Evolutionary conservation across 2,888 invertebrate species (phyloP), one percentile per base, ranked within the genome.

Genomic region (Scaeva pyrastri): DNA sequence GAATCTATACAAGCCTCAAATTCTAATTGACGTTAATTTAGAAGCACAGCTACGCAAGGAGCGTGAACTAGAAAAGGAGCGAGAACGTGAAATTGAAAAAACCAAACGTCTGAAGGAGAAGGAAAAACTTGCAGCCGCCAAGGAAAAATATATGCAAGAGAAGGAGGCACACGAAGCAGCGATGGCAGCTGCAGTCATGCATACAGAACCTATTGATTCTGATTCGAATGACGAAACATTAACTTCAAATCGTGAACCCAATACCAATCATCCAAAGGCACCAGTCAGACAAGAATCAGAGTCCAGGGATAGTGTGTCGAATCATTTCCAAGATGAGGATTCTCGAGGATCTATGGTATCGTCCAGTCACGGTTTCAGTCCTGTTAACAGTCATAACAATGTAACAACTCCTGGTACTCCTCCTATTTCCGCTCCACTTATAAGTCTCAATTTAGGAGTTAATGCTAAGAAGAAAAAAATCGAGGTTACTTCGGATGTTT

Each of bases 1-100:
- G 91, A 97, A 96, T 90, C 95, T 95, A 90, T 97, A 98, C 93
- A 95, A 95, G 91, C 98, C 98, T 71, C 95, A 96, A 89, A 95
- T 97, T 88, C 94, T 97, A 73, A 95, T 97, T 88, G 95, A 95
- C 92, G 95, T 95, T 8, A 94, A 94, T 90, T 93, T 94, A 90
- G 95, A 94, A 90, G 93, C 93, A 87, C 93, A 94, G 89, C 94
- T 94, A 90, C 95, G 95, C 89, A 93, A 94, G 68, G 95, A 95
- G 91, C 93, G 93, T 55, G 95, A 95, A 91, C 92, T 93, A 74
- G 94, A 93, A 90, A 91, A 94, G 88, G 94, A 93, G 89, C 88
- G 93, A 82, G 93, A 94, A 89, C 89, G 90, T 64, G 90, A 90
- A 75, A 84, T 91, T 55, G 89, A 90, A 81, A 86, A 73, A 78